Evolutionary conservation across 2,797 vertebrate species (phyloP).

Genomic region (Enteromius trimaculatus): DNA sequence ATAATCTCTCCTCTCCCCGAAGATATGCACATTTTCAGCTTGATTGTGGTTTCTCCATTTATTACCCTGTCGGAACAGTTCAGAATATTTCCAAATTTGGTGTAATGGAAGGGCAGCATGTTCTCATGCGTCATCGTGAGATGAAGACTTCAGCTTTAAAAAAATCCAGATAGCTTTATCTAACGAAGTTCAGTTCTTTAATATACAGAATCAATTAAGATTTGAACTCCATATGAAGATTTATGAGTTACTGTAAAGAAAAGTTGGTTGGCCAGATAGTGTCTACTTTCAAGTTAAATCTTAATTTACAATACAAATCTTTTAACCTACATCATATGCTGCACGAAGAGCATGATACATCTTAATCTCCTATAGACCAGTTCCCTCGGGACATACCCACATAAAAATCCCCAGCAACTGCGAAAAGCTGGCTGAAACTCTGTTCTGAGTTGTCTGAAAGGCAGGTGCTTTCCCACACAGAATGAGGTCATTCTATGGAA

Average conservation of each 20-base stretch:
- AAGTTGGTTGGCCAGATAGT: conserved; percentile 12
- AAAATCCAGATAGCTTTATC: conserved; percentile 10
- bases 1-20: background rate
- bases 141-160: background rate
- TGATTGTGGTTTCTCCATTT: conserved; percentile 9
- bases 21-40: conserved; percentile 13
- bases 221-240: background rate
- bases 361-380: conserved; percentile 7
- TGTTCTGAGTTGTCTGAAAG: conserved; percentile 50
- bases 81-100: conserved; percentile 34
- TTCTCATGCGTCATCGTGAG: background rate
- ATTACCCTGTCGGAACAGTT: background rate
- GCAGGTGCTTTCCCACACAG: conserved; percentile 62
- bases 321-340: background rate
- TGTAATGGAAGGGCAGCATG: background rate
- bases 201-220: background rate
- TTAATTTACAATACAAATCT: background rate
- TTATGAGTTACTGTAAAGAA: background rate
- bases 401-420: conserved; percentile 44
- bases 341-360: conserved; percentile 3
- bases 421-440: conserved; percentile 43
- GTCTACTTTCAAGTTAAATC: background rate
- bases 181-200: background rate
- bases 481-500: conserved; percentile 60
- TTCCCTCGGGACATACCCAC: conserved; percentile 25